Conservation (phyloP, 2,113 vertebrate species). For the Geococcyx californianus region DNA sequence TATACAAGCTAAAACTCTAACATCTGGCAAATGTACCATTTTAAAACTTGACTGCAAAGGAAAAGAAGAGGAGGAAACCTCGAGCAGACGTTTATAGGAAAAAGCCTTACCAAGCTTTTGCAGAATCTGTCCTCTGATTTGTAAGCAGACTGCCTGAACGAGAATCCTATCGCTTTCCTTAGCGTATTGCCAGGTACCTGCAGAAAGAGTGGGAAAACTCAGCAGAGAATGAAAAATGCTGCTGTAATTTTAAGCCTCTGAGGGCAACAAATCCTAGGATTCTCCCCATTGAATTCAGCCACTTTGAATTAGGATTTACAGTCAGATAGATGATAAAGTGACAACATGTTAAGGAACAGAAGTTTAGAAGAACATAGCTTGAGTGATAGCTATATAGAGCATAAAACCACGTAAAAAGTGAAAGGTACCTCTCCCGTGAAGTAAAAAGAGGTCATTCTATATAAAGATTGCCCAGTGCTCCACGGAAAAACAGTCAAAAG, state of each 20-base stretch:
- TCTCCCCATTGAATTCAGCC: neutral
- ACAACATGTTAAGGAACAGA: neutral
- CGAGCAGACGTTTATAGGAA: neutral
- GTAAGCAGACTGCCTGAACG: slow-evolving; percentile 92
- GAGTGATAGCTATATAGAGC: neutral
- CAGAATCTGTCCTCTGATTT: slow-evolving; percentile 91
- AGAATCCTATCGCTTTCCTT: slow-evolving; percentile 83
- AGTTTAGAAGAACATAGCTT: neutral
- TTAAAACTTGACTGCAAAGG: neutral
- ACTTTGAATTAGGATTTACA: neutral
- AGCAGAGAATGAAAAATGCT: neutral
- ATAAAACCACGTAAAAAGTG: neutral
- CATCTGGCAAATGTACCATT: fast-evolving
- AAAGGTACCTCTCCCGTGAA: neutral
- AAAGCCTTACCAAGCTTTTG: slow-evolving; percentile 87
- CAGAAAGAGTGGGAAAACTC: neutral
- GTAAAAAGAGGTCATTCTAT: neutral
- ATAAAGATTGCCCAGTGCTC: neutral
- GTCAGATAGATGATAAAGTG: neutral
- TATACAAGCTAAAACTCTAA: neutral
- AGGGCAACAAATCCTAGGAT: neutral
- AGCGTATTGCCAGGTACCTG: slow-evolving; percentile 88
- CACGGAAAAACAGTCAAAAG: neutral
- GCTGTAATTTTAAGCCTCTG: neutral
- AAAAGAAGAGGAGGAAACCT: neutral